phyloP scores from a whole-genome alignment of 2,113 vertebrate genomes.

The Syngnathus floridae region DNA sequence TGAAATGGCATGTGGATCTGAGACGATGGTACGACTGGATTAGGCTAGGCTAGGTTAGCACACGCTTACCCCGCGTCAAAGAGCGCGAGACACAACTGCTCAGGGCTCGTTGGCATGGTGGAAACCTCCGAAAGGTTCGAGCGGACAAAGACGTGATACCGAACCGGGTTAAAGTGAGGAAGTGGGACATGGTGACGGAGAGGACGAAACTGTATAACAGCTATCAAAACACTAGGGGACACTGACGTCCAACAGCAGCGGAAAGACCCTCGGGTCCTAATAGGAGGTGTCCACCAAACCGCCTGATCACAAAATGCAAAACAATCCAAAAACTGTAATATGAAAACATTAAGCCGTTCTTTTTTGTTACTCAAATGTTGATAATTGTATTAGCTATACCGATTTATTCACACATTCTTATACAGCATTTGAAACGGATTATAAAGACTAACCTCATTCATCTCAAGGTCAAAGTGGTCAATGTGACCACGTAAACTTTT shows the following conservation, averaged over 20 bases:
- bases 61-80: slow-evolving; percentile 36
- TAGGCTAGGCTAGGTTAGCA: slow-evolving; percentile 16
- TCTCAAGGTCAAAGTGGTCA: slow-evolving; percentile 31
- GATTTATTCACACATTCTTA: background rate
- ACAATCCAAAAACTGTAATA: background rate
- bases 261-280: slow-evolving; percentile 16
- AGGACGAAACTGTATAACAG: background rate
- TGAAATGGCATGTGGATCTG: too few relatives aligned
- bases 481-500: background rate
- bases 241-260: slow-evolving; percentile 1
- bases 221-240: slow-evolving; percentile 14
- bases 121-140: slow-evolving; percentile 10
- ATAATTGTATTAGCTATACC: background rate
- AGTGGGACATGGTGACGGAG: slow-evolving; percentile 57
- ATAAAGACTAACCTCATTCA: background rate
- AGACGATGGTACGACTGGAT: background rate
- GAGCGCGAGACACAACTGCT: slow-evolving; percentile 23
- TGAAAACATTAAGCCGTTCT: background rate
- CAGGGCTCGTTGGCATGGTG: slow-evolving; percentile 30
- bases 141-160: slow-evolving; percentile 32
- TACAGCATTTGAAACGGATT: background rate
- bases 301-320: slow-evolving; percentile 40
- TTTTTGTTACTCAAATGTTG: background rate
- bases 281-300: slow-evolving; percentile 21
- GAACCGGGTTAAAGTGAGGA: slow-evolving; percentile 51